phyloP scores from a whole-genome alignment of 2,113 vertebrate species.

The Oreotrochilus melanogaster region DNA sequence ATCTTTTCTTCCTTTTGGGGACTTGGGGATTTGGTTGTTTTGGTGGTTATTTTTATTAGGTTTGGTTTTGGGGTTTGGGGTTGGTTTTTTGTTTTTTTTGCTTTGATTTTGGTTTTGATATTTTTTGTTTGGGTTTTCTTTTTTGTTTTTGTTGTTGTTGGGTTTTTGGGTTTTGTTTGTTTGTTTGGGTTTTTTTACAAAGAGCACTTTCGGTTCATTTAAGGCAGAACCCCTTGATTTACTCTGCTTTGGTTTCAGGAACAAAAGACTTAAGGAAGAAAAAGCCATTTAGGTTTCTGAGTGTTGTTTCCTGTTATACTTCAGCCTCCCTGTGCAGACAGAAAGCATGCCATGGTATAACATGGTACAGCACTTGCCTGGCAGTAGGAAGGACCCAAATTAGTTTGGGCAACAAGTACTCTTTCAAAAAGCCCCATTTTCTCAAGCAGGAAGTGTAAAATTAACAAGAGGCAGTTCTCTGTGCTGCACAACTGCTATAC shows the following conservation, averaged over 20 bases:
- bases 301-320: not conserved
- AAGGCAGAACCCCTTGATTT: constrained; percentile 57
- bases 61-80: not conserved
- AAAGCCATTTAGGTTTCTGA: not conserved
- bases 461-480: not conserved
- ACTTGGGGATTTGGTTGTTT: constrained; percentile 30
- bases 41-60: not conserved
- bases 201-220: constrained; percentile 28
- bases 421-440: not conserved
- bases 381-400: not conserved
- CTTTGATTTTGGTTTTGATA: too few relatives aligned
- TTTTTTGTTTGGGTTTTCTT: not conserved
- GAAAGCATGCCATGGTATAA: not conserved
- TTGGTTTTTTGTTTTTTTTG: not conserved
- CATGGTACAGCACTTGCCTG: not conserved
- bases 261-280: not conserved
- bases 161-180: too few relatives aligned
- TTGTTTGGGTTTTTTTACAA: not conserved
- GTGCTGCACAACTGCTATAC: not conserved
- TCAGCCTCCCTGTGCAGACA: not conserved
- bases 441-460: not conserved
- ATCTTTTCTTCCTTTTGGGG: constrained; percentile 48
- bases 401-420: not conserved
- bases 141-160: too few relatives aligned
- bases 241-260: constrained; percentile 36